Conservation (phyloP, 2,797 vertebrate genomes). For the Channallabes apus region DNA sequence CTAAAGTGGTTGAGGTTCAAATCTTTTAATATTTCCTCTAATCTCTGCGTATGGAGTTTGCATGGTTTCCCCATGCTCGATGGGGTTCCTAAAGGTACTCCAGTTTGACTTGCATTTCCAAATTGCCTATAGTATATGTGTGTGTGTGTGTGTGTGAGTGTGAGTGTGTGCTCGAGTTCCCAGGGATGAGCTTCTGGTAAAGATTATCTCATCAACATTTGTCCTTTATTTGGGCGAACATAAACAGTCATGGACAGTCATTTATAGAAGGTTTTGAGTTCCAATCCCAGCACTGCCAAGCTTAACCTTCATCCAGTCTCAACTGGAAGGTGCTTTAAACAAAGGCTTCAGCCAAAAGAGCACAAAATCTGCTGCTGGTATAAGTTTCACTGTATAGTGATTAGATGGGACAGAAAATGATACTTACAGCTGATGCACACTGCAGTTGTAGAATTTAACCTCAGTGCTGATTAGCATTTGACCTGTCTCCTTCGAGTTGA, state of each 20-base stretch:
- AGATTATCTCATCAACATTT: too few species aligned
- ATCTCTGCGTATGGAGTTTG: too few species aligned
- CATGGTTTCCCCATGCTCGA: too few species aligned
- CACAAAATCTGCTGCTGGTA: neutral
- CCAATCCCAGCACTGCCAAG: neutral
- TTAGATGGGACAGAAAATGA: neutral
- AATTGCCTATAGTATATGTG: too few species aligned
- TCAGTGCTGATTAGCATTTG: slow-evolving; percentile 96
- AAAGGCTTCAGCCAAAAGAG: neutral
- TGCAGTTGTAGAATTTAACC: slow-evolving; percentile 99
- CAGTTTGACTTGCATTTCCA: too few species aligned
- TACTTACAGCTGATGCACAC: slow-evolving; percentile 95
- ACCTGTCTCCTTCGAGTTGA: slow-evolving; percentile 92
- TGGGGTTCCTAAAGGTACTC: too few species aligned
- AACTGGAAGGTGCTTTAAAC: neutral
- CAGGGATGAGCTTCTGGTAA: too few species aligned
- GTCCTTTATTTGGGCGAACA: too few species aligned
- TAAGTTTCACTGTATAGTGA: neutral
- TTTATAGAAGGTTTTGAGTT: neutral
- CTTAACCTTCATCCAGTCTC: neutral
- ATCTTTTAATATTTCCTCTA: too few species aligned
- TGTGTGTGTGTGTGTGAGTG: too few species aligned
- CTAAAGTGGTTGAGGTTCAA: too few species aligned
- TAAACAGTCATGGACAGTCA: neutral
- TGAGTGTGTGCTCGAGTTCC: too few species aligned